Base-by-base conservation (phyloP, 1,140 invertebrate species). In the Lasioglossum baleicum region DNA sequence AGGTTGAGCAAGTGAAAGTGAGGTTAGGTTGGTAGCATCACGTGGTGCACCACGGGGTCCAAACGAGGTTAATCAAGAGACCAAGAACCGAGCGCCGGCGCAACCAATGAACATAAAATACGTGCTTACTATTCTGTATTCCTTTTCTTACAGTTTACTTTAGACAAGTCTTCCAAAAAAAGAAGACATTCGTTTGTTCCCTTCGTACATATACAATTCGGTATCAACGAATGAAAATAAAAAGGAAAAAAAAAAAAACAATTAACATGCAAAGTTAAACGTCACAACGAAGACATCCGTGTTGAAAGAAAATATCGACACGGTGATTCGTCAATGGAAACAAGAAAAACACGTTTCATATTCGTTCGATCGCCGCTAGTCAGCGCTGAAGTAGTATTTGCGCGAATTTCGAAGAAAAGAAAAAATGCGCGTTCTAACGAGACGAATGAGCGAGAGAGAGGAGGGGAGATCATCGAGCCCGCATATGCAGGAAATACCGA, bases 61-160 rank as follows among this genome's bases (percentile, higher is more conserved):
- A 87, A 92, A 92, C 90, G 91, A 92, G 91, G 91, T 92, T 92
- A 92, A 92, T 91, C 89, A 58, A 70, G 48, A n/a, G n/a, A n/a
- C n/a, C n/a, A n/a, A 51, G 75, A 42, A 73, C 61, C 61, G 86
- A 88, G 90, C 90, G 90, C 89, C 90, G 91, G 88, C 89, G 91
- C 90, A 88, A 86, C 80, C 76, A 84, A 88, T 77, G 51, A 80
- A 83, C 83, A 76, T 83, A 75, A 88, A n/a, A n/a, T n/a, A 75
- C 69, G n/a, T n/a, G 82, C 79, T 56, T 5, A 17, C 48, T 13
- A 17, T 13, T 56, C 17, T 56, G 78, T 58, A 58, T 67, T 73
- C 2, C 53, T 56, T 5, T 53, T 72, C 69, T 77, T n/a, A n/a
- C n/a, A n/a, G n/a, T n/a, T n/a, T n/a, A n/a, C n/a, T n/a, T n/a